A percentile compares a stretch with the other conserved stretches of the same genome.
phyloP scores from a whole-genome alignment of 2,888 invertebrate species.

The Zonitis immaculata region DNA sequence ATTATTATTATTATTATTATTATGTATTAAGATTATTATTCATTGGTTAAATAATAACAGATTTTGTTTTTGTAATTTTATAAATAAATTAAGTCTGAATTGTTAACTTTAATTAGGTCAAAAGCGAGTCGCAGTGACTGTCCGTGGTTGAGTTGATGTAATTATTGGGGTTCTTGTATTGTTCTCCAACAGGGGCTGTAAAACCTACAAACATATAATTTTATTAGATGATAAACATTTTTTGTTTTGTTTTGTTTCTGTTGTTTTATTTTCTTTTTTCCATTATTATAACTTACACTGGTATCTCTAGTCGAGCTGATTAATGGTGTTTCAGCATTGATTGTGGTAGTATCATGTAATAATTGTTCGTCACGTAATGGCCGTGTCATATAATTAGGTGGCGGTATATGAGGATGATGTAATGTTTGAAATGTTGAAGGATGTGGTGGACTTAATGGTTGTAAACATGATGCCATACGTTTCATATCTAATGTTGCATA shows the following conservation, averaged over 20 bases:
- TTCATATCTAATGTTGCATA: conserved; percentile 55
- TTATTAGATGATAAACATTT: neutral
- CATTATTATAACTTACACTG: conserved; percentile 37
- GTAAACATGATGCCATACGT: conserved; percentile 37
- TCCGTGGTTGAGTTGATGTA: conserved; percentile 43
- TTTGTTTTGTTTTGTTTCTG: too few species aligned
- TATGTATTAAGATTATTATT: conserved; percentile 3
- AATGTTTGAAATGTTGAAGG: conserved; percentile 46
- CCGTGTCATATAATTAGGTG: conserved; percentile 39
- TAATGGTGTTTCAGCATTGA: conserved; percentile 44
- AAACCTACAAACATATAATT: conserved; percentile 33
- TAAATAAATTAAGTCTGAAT: conserved; percentile 38
- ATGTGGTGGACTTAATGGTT: conserved; percentile 45
- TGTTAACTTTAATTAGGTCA: conserved; percentile 45
- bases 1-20: too few species aligned
- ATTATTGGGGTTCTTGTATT: conserved; percentile 41
- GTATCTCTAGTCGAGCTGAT: conserved; percentile 41
- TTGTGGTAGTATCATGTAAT: conserved; percentile 38
- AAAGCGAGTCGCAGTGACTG: conserved; percentile 49
- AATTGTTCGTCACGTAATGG: conserved; percentile 40
- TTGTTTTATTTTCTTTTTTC: too few species aligned
- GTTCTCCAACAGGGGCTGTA: conserved; percentile 44
- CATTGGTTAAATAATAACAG: too few species aligned
- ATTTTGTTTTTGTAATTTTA: conserved; percentile 29
- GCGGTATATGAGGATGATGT: conserved; percentile 43